These are phyloP conservation scores for Patagioenas fasciata DNA, from an alignment of 2,113 vertebrate species.

Conservation along the genomic window DNA sequence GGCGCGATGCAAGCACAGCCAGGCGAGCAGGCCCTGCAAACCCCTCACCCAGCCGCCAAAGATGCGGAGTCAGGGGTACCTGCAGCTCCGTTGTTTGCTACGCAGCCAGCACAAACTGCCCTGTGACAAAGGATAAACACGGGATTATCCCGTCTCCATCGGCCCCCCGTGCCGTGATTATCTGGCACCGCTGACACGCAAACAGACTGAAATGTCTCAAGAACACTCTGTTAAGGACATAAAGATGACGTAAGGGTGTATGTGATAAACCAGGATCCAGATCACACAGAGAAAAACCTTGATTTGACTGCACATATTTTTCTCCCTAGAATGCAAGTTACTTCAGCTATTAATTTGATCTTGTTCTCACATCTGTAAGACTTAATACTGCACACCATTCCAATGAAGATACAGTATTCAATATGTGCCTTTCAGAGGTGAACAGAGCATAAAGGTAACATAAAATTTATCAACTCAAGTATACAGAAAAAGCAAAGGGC, in stretches of 20 bases:
- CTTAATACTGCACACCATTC: background rate
- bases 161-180: background rate
- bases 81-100: background rate
- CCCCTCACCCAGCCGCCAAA: background rate
- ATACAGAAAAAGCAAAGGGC: background rate
- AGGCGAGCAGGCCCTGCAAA: background rate
- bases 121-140: background rate
- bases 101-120: background rate
- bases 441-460: background rate
- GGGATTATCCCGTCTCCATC: background rate
- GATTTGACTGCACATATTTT: accelerated
- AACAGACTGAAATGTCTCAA: background rate
- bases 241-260: background rate
- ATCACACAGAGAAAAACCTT: background rate
- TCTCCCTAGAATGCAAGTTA: background rate
- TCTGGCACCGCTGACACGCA: background rate
- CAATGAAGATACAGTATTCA: accelerated
- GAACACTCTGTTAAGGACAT: background rate
- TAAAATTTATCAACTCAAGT: background rate
- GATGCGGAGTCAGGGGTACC: background rate
- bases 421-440: background rate
- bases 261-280: background rate
- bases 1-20: background rate
- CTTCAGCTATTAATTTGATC: background rate
- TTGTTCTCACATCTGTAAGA: background rate